Evolutionary conservation across 2,888 invertebrate species (phyloP).

Genomic region (Tenthredo notha): DNA sequence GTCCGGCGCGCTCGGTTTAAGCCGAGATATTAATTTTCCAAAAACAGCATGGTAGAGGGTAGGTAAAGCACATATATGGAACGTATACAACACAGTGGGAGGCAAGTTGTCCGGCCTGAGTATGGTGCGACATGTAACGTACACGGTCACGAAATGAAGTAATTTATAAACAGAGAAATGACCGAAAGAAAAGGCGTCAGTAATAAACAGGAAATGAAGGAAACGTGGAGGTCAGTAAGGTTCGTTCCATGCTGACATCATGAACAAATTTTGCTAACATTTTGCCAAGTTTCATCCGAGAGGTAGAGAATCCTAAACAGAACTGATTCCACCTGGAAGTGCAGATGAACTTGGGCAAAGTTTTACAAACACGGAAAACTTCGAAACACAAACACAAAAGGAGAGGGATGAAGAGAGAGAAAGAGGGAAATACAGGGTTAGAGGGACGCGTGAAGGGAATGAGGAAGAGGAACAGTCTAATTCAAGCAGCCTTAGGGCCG

Average conservation of each 20-base stretch:
- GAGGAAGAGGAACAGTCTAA: constrained; percentile 57
- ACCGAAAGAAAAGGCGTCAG: constrained; percentile 37
- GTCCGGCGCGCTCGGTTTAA: constrained; percentile 34
- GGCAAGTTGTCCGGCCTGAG: neutral
- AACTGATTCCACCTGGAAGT: constrained; percentile 32
- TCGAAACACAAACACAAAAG: constrained; percentile 36
- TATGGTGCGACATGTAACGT: neutral
- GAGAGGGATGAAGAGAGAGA: neutral
- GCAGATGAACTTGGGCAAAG: constrained; percentile 34
- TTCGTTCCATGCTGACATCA: neutral
- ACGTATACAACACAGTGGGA: neutral
- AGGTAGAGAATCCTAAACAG: constrained; percentile 29
- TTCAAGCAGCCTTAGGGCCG: constrained; percentile 55
- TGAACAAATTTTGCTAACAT: constrained; percentile 37
- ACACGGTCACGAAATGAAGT: constrained; percentile 40
- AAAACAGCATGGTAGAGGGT: neutral
- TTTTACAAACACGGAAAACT: constrained; percentile 45
- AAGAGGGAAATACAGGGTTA: neutral
- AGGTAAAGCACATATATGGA: neutral
- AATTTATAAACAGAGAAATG: constrained; percentile 48
- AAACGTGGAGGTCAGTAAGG: constrained; percentile 27
- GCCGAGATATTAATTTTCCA: constrained; percentile 48
- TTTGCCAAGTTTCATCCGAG: constrained; percentile 37
- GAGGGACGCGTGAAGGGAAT: constrained; percentile 11
- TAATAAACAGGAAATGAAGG: constrained; percentile 48